These are phyloP conservation scores for Rhingia rostrata DNA, from an alignment of 2,888 invertebrate species.

Conservation along the genomic window DNA sequence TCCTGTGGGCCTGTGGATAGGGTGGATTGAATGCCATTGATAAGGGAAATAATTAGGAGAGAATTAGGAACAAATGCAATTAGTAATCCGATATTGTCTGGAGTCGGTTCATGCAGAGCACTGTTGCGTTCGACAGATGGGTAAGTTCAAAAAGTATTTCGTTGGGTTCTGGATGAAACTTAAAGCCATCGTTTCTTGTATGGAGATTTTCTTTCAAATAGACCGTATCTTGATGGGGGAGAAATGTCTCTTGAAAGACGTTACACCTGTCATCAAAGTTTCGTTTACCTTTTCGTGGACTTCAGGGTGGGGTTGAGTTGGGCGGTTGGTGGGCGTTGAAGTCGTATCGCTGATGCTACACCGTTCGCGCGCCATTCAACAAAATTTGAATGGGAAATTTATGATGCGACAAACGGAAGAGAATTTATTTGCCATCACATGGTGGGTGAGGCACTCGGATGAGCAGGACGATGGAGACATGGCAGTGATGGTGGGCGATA, in stretches of 20 bases:
- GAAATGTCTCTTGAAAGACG: background rate
- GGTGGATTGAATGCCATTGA: slow-evolving; percentile 14
- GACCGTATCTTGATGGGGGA: background rate
- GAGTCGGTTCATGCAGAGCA: slow-evolving; percentile 11
- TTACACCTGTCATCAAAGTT: slow-evolving; percentile 59
- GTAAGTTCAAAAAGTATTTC: background rate
- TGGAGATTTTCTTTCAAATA: background rate
- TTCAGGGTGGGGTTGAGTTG: background rate
- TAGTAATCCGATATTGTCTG: slow-evolving; percentile 49
- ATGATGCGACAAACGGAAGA: slow-evolving; percentile 74
- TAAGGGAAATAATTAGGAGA: slow-evolving; percentile 73
- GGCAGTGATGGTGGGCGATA: slow-evolving; percentile 54
- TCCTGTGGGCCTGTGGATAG: slow-evolving; percentile 10
- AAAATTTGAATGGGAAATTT: slow-evolving; percentile 73
- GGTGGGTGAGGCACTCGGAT: slow-evolving; percentile 42
- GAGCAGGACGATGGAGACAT: slow-evolving; percentile 21
- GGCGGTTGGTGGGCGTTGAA: background rate
- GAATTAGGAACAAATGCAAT: slow-evolving; percentile 63
- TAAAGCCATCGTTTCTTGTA: background rate
- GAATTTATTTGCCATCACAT: slow-evolving; percentile 73
- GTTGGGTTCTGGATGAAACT: background rate
- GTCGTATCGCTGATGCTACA: slow-evolving; percentile 66
- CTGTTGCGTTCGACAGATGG: slow-evolving; percentile 46
- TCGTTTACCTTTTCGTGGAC: slow-evolving; percentile 18
- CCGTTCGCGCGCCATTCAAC: slow-evolving; percentile 50